These are phyloP conservation scores for Xiphophorus hellerii DNA, from an alignment of 2,113 vertebrate species.

Conservation along the genomic window DNA sequence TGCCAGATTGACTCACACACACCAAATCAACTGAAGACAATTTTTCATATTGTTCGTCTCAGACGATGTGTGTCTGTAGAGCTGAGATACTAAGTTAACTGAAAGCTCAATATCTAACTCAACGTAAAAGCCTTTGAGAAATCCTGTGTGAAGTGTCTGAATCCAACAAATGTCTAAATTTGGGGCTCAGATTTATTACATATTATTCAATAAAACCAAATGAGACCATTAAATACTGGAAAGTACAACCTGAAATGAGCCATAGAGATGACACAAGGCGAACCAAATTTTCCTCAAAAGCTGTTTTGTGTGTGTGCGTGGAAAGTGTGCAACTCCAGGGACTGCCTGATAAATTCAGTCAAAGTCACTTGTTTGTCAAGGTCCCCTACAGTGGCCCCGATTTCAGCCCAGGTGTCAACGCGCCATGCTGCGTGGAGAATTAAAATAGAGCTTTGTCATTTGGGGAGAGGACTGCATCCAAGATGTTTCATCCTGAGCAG, in stretches of 20 bases:
- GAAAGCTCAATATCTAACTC: background rate
- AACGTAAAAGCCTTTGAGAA: background rate
- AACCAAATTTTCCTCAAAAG: background rate
- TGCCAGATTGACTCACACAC: too few relatives aligned
- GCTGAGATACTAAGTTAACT: too few relatives aligned
- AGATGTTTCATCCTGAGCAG: slow-evolving; percentile 70
- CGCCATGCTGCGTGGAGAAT: slow-evolving; percentile 65
- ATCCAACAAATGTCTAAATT: background rate
- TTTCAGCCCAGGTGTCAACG: slow-evolving; percentile 67
- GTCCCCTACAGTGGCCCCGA: slow-evolving; percentile 66
- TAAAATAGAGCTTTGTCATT: slow-evolving; percentile 66
- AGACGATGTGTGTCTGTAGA: too few relatives aligned
- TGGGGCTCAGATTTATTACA: background rate
- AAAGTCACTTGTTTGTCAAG: slow-evolving; percentile 73
- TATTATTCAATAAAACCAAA: background rate
- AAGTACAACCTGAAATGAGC: background rate
- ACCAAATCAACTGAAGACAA: too few relatives aligned
- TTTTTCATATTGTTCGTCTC: too few relatives aligned
- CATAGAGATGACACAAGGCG: background rate
- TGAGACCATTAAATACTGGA: background rate
- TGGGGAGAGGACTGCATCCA: slow-evolving; percentile 68
- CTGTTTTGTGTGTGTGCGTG: too few relatives aligned
- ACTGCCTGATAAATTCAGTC: slow-evolving; percentile 53
- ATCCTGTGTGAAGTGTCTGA: background rate
- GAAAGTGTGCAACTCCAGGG: slow-evolving; percentile 24